Conservation (phyloP, 1,140 invertebrate genomes). For the Patella vulgata region DNA sequence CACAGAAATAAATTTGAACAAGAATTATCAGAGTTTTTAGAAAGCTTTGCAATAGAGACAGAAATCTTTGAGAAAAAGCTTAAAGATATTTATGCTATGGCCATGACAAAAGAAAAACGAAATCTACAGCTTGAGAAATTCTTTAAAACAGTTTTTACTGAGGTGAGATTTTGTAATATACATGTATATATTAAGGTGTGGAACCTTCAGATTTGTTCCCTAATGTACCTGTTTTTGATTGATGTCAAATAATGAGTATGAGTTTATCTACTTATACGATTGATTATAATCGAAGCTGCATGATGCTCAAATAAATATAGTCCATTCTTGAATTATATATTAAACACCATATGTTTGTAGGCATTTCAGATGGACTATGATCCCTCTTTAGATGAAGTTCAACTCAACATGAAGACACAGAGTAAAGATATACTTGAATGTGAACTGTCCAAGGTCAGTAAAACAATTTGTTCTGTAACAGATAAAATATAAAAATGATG, state of each 20-base stretch:
- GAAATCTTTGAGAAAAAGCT: conserved; percentile 74
- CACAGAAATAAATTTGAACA: conserved; percentile 88
- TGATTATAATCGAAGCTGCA: too few species aligned
- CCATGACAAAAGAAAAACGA: conserved; percentile 94
- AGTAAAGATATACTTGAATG: conserved; percentile 54
- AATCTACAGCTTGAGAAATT: conserved; percentile 97
- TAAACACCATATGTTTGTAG: too few species aligned
- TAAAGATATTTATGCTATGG: conserved; percentile 90
- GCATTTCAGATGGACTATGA: conserved; percentile 62
- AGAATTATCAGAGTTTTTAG: conserved; percentile 86
- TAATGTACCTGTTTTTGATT: too few species aligned
- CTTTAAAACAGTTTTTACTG: conserved; percentile 96
- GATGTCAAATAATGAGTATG: too few species aligned
- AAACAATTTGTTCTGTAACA: background rate
- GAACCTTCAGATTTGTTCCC: too few species aligned
- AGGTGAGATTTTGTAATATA: conserved; percentile 70
- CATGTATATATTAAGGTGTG: too few species aligned
- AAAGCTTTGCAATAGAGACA: conserved; percentile 83
- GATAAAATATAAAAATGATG: background rate
- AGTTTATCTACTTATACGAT: too few species aligned
- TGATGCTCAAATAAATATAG: too few species aligned
- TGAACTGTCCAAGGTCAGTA: conserved; percentile 50
- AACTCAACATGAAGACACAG: conserved; percentile 47
- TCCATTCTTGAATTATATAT: too few species aligned
- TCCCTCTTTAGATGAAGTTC: conserved; percentile 45